Percentiles rank a stretch among this genome's conserved stretches.
Conservation (phyloP, 2,888 invertebrate species). For the Drosophila nr. perissopoda region DNA sequence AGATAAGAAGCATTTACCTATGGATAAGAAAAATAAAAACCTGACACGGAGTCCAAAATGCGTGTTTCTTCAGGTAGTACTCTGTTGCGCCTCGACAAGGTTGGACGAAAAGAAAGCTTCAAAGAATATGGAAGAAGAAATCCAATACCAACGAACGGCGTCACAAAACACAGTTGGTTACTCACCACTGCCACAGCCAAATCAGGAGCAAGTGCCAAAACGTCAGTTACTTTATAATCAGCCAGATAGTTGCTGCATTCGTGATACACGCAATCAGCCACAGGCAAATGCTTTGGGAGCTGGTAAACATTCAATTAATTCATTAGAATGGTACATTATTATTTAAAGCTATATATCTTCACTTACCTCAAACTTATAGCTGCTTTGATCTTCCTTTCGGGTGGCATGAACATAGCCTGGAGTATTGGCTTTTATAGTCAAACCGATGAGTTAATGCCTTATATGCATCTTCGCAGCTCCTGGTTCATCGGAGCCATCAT, state of each 20-base stretch:
- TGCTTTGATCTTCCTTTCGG: constrained; percentile 71
- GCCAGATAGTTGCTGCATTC: constrained; percentile 58
- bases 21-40: constrained; percentile 51
- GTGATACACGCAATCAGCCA: constrained; percentile 65
- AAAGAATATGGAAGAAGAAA: constrained; percentile 34
- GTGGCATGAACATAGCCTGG: constrained; percentile 79
- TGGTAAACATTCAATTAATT: constrained; percentile 37
- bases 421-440: constrained; percentile 61
- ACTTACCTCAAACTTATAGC: constrained; percentile 27
- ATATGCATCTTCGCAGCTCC: constrained; percentile 60
- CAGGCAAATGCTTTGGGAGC: constrained; percentile 70
- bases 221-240: constrained; percentile 33
- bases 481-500: constrained; percentile 76
- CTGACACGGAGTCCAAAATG: constrained; percentile 23
- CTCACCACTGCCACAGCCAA: constrained; percentile 39
- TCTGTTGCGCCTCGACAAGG: constrained; percentile 30
- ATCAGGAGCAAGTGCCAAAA: constrained; percentile 1
- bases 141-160: constrained; percentile 40
- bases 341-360: not conserved
- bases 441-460: constrained; percentile 30
- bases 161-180: constrained; percentile 53
- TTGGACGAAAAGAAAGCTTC: constrained; percentile 39
- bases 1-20: constrained; percentile 66
- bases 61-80: constrained; percentile 35
- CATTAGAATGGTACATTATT: not conserved